Percentiles rank a stretch among this genome's conserved stretches.
These are phyloP conservation scores for Cepphus grylle DNA, from an alignment of 2,113 vertebrate genomes.

Conservation along the genomic window DNA sequence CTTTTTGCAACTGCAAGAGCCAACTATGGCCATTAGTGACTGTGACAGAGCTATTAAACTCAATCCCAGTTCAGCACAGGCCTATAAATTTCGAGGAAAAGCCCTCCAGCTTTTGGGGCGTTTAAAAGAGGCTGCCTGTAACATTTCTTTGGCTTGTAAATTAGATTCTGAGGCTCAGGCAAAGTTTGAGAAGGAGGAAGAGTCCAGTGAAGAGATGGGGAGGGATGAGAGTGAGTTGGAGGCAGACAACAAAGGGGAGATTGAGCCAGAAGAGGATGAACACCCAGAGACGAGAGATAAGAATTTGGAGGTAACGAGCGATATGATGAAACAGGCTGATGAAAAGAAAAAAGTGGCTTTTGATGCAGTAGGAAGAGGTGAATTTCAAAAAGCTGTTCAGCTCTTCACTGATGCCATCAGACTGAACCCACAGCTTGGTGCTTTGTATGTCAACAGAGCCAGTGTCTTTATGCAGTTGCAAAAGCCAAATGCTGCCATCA, in stretches of 20 bases:
- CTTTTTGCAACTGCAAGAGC: constrained; percentile 84
- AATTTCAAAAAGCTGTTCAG: background rate
- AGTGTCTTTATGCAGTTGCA: constrained; percentile 78
- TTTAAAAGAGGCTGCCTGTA: background rate
- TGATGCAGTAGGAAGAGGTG: background rate
- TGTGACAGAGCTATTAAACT: constrained; percentile 78
- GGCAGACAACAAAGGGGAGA: background rate
- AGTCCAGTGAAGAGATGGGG: background rate
- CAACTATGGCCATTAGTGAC: constrained; percentile 77
- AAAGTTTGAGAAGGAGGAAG: background rate
- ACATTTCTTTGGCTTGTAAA: background rate
- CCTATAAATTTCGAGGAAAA: constrained; percentile 79
- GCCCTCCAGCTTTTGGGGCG: constrained; percentile 21
- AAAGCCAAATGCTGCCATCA: constrained; percentile 79
- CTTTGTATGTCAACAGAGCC: background rate
- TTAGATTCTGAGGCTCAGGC: background rate
- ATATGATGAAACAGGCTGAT: background rate
- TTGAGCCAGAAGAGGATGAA: background rate
- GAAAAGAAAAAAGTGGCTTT: background rate
- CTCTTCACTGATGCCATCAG: background rate
- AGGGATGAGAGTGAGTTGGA: background rate
- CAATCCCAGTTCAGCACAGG: constrained; percentile 79
- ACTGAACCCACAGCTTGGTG: background rate
- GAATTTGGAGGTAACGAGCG: background rate
- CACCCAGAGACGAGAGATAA: background rate